Percentiles rank a stretch among this genome's conserved stretches.
Conservation (phyloP, 2,113 vertebrate genomes). For the Paramisgurnus dabryanus region DNA sequence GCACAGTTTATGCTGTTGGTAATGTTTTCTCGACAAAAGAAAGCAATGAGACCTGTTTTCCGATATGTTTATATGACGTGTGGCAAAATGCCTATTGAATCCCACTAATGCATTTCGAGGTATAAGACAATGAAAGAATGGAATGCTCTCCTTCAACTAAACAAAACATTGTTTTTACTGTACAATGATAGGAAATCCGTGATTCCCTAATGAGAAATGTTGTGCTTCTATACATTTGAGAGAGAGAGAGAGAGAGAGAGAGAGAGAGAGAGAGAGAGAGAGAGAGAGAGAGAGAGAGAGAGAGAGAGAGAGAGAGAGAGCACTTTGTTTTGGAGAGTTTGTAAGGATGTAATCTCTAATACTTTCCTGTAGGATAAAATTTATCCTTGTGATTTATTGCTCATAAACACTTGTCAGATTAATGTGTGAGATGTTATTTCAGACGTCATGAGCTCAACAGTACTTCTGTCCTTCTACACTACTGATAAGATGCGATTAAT, state of each 20-base stretch:
- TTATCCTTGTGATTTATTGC: not conserved
- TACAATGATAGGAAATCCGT: slow-evolving; percentile 11
- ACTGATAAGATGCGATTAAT: not conserved
- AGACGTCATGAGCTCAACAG: not conserved
- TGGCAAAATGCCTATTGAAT: no score
- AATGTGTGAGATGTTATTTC: not conserved
- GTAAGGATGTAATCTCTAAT: no score
- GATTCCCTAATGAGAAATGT: slow-evolving; percentile 12
- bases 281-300: not conserved
- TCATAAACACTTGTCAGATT: not conserved
- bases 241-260: not conserved
- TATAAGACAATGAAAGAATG: no score
- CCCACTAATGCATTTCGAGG: not conserved
- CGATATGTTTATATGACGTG: no score
- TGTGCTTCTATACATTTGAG: not conserved
- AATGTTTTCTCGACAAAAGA: no score
- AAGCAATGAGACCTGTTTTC: no score
- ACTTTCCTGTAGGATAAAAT: not conserved
- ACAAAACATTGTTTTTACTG: not conserved
- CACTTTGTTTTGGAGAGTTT: no score
- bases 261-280: no score
- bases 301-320: no score
- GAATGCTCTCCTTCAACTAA: no score
- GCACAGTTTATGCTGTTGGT: no score
- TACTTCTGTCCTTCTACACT: not conserved